Conservation (phyloP, 2,888 invertebrate species). For the Macropis europaea region DNA sequence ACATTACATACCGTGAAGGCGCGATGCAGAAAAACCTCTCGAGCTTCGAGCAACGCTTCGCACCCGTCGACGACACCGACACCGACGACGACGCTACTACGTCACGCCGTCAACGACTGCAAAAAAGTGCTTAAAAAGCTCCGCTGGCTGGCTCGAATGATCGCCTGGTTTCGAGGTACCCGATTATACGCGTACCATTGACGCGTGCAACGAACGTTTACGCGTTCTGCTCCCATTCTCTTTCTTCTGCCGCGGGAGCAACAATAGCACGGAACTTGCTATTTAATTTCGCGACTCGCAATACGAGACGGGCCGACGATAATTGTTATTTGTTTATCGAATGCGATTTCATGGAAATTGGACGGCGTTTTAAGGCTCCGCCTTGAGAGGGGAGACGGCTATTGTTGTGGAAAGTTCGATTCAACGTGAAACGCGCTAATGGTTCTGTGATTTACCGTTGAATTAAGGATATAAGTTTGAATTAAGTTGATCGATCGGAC, state of each 20-base stretch:
- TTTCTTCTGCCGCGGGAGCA: background rate
- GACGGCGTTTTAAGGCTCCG: too few species aligned
- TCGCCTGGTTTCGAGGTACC: constrained; percentile 45
- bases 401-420: background rate
- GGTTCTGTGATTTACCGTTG: background rate
- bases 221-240: constrained; percentile 17
- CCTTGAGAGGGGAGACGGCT: too few species aligned
- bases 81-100: constrained; percentile 20
- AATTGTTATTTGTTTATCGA: background rate
- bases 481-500: background rate
- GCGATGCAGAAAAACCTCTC: constrained; percentile 73
- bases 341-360: too few species aligned
- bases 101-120: constrained; percentile 36
- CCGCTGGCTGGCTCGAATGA: too few species aligned
- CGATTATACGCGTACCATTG: constrained; percentile 54
- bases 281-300: background rate
- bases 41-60: constrained; percentile 61
- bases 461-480: background rate
- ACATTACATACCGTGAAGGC: constrained; percentile 67
- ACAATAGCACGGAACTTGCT: constrained; percentile 20
- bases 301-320: background rate
- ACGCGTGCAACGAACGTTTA: constrained; percentile 37
- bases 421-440: background rate
- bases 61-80: constrained; percentile 50
- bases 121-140: constrained; percentile 56